These are phyloP conservation scores for Diachasmimorpha longicaudata DNA, from an alignment of 1,140 invertebrate genomes.

Conservation along the genomic window DNA sequence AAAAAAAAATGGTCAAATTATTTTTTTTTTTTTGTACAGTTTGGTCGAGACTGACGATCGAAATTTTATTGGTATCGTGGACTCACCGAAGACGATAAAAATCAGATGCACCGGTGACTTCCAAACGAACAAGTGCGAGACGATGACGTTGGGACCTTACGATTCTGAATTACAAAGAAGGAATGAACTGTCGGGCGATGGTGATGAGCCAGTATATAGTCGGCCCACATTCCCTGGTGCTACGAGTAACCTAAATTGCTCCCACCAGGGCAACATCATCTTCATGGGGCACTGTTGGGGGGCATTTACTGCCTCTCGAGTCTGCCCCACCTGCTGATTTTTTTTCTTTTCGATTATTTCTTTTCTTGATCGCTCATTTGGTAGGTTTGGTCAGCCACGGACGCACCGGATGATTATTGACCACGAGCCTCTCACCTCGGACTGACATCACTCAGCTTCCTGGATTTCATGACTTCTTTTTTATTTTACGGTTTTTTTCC, in stretches of 20 bases:
- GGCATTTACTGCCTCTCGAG: background rate
- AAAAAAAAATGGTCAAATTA: background rate
- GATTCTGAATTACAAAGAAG: slow-evolving; percentile 52
- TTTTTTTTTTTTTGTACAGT: too few species aligned
- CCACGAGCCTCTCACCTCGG: too few species aligned
- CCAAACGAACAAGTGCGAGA: background rate
- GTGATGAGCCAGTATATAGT: slow-evolving; percentile 61
- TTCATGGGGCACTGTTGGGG: slow-evolving; percentile 10
- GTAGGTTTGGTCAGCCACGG: background rate
- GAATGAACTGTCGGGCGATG: slow-evolving; percentile 57
- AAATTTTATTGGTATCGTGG: too few species aligned
- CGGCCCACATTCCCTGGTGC: slow-evolving; percentile 62
- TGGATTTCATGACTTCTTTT: background rate
- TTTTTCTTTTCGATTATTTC: background rate
- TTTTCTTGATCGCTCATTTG: background rate
- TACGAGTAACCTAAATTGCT: slow-evolving; percentile 62
- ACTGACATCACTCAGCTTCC: too few species aligned
- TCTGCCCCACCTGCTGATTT: slow-evolving; percentile 12
- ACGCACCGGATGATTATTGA: too few species aligned
- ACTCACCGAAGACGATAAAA: background rate
- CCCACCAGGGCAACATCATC: slow-evolving; percentile 44
- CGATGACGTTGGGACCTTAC: slow-evolving; percentile 34
- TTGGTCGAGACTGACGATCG: too few species aligned
- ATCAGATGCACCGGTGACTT: background rate
- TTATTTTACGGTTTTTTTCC: background rate